phyloP scores from a whole-genome alignment of 2,797 vertebrate species.

The Rallus crepitans region DNA sequence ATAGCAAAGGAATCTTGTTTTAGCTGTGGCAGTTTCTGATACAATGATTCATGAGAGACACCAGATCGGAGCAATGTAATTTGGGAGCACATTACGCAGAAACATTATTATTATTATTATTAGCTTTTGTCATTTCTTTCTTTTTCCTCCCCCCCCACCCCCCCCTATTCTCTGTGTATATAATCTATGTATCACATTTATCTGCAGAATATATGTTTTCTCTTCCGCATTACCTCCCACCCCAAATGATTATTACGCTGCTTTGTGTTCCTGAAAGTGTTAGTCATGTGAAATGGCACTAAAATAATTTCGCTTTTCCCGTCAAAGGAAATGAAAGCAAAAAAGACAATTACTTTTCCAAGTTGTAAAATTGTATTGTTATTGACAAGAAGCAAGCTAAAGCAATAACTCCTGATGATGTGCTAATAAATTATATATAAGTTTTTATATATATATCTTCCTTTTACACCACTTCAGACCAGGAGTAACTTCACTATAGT shows the following conservation, averaged over 20 bases:
- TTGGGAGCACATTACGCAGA: background rate
- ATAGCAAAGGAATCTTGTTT: background rate
- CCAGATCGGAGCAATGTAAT: background rate
- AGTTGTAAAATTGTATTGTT: background rate
- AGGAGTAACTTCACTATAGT: background rate
- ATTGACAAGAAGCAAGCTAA: background rate
- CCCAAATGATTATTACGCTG: background rate
- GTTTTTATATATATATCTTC: background rate
- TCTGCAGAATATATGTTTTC: background rate
- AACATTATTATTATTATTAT: background rate
- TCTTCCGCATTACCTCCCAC: background rate
- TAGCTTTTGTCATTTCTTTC: background rate
- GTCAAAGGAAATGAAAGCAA: constrained; percentile 48
- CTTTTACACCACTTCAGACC: background rate
- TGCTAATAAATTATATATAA: constrained; percentile 31
- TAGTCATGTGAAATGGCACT: constrained; percentile 41
- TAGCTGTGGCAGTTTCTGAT: background rate
- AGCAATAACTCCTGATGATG: constrained; percentile 10
- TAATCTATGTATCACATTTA: background rate
- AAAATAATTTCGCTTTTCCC: constrained; percentile 23
- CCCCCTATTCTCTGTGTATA: background rate
- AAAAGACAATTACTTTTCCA: constrained; percentile 41
- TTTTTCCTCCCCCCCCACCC: background rate
- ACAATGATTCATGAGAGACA: constrained; percentile 12
- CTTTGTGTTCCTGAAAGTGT: constrained; percentile 13